Conservation (phyloP, 2,113 vertebrate species). For the Corythoichthys haematopterus region DNA sequence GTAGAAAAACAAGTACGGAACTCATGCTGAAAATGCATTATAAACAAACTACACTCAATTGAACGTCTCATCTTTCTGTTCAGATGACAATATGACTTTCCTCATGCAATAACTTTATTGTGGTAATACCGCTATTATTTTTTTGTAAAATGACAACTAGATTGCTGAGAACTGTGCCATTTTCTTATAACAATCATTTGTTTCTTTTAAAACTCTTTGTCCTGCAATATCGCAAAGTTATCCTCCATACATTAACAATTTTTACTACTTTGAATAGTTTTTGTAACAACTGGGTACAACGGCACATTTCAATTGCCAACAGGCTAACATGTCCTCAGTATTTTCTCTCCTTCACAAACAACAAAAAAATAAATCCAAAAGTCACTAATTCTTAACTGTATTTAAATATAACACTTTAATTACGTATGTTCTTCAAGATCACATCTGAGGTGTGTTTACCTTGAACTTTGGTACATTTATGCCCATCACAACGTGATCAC, state of each 20-base stretch:
- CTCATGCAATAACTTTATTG: not conserved
- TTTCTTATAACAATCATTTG: not conserved
- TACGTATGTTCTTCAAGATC: not conserved
- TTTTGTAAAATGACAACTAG: not conserved
- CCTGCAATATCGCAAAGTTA: not conserved
- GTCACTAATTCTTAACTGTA: not conserved
- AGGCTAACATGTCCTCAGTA: not conserved
- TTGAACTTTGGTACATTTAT: conserved; percentile 53
- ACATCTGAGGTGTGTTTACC: conserved; percentile 42
- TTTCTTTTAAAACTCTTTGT: not conserved
- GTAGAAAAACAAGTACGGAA: too few species aligned
- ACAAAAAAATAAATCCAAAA: not conserved
- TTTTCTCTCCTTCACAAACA: not conserved
- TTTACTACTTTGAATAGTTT: not conserved
- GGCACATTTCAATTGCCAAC: not conserved
- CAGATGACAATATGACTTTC: not conserved
- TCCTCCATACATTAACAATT: too few species aligned
- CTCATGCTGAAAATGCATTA: not conserved
- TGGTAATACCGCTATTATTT: not conserved
- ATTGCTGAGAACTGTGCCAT: not conserved
- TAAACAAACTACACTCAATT: not conserved
- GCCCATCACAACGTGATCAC: conserved; percentile 55
- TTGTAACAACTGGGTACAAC: not conserved
- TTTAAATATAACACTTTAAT: not conserved
- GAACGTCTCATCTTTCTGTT: too few species aligned